A percentile compares a stretch with the other conserved stretches of the same genome.
phyloP scores from a whole-genome alignment of 2,113 vertebrate genomes.

The Rhinolophus ferrumequinum region DNA sequence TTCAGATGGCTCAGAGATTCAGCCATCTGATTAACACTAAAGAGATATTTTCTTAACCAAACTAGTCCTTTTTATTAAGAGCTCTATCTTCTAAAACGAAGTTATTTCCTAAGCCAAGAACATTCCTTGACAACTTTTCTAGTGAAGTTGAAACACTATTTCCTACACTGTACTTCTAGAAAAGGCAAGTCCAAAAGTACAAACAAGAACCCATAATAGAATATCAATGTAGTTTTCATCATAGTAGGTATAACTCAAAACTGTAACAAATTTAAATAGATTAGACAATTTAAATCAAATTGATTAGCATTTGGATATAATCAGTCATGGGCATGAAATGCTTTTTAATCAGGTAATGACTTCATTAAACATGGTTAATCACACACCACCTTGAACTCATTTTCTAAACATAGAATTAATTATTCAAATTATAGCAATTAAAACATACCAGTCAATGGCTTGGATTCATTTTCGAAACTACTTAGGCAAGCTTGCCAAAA shows the following conservation, averaged over 20 bases:
- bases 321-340: conserved; percentile 79
- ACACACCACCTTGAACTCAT: conserved; percentile 82
- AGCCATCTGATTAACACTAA: background rate
- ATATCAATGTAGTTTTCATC: background rate
- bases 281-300: conserved; percentile 82
- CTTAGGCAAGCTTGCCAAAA: conserved; percentile 74
- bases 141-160: background rate
- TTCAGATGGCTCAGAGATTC: conserved; percentile 33
- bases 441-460: conserved; percentile 79
- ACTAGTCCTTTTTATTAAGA: conserved; percentile 47
- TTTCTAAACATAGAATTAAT: conserved; percentile 85
- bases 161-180: background rate
- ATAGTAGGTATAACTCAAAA: conserved; percentile 55
- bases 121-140: background rate
- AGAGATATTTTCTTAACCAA: conserved; percentile 25
- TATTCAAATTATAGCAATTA: conserved; percentile 88
- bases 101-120: conserved; percentile 29
- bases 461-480: conserved; percentile 78
- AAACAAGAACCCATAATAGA: conserved; percentile 46
- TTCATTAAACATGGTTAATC: conserved; percentile 86
- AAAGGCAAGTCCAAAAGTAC: background rate
- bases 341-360: conserved; percentile 84
- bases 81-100: conserved; percentile 18
- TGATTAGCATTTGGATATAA: conserved; percentile 84
- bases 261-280: conserved; percentile 67